Evolutionary conservation across 2,888 invertebrate genomes (phyloP).

Genomic region (Clunio marinus): DNA sequence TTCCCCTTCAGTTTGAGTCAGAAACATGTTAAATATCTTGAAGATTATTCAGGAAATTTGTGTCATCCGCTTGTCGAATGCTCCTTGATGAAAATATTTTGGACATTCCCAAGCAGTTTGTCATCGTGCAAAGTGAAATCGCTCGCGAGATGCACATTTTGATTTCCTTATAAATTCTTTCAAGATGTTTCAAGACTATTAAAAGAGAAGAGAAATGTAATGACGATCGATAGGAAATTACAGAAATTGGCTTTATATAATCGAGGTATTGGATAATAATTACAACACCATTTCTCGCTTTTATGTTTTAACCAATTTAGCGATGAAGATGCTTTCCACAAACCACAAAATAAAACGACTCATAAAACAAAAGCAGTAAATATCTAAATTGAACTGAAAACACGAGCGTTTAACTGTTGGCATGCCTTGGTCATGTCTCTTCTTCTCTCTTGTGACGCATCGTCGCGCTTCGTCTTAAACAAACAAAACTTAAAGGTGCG

Average conservation of each 20-base stretch:
- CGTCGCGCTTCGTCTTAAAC: no score
- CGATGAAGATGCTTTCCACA: no score
- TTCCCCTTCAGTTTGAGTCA: no score
- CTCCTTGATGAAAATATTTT: not conserved
- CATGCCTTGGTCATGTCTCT: no score
- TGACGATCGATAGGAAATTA: not conserved
- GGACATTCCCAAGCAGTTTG: not conserved
- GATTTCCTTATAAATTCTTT: not conserved
- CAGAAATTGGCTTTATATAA: not conserved
- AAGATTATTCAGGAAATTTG: not conserved
- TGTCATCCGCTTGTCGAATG: conserved; percentile 5
- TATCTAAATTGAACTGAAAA: no score
- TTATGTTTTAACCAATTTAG: no score
- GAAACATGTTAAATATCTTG: not conserved
- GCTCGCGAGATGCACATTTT: not conserved
- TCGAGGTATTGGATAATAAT: no score
- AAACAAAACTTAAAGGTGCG: conserved; percentile 1
- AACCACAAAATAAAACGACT: no score
- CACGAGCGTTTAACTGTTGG: no score
- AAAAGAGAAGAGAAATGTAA: conserved; percentile 2
- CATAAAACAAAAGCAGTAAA: no score
- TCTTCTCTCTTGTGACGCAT: no score
- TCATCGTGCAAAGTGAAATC: not conserved
- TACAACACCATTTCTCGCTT: no score
- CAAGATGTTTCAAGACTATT: not conserved